Evolutionary conservation across 2,888 invertebrate species (phyloP).

Genomic region (Aproaerema taeniolella): DNA sequence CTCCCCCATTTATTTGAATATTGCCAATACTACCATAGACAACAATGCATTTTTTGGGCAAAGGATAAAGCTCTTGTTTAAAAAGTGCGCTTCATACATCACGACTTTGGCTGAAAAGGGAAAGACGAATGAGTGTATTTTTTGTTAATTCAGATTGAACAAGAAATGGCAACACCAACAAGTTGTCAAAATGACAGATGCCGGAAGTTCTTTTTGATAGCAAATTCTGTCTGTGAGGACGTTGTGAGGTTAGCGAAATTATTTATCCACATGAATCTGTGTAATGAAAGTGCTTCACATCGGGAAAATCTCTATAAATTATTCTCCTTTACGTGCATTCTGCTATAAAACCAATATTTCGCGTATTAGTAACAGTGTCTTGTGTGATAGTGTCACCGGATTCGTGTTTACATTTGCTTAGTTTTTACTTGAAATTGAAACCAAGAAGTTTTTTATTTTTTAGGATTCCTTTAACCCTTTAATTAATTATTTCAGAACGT

Average conservation of each 20-base stretch:
- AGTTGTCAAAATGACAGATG: slow-evolving; percentile 19
- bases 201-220: slow-evolving; percentile 52
- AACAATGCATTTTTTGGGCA: too few relatives aligned
- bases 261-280: slow-evolving; percentile 51
- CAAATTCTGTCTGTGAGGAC: slow-evolving; percentile 56
- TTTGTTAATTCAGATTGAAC: too few relatives aligned
- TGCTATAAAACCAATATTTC: background rate
- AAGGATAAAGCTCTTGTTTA: too few relatives aligned
- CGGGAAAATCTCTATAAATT: background rate
- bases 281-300: slow-evolving; percentile 11
- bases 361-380: too few relatives aligned
- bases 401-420: slow-evolving; percentile 12
- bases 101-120: too few relatives aligned
- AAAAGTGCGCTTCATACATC: too few relatives aligned
- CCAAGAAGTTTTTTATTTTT: too few relatives aligned
- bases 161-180: too few relatives aligned
- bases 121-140: too few relatives aligned
- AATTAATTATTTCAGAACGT: slow-evolving; percentile 66
- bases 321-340: background rate
- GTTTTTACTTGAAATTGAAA: slow-evolving; percentile 34
- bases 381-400: slow-evolving; percentile 12
- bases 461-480: too few relatives aligned
- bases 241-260: slow-evolving; percentile 66
- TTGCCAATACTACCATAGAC: too few relatives aligned
- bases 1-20: too few relatives aligned